Percentiles rank a stretch among this genome's conserved stretches.
Evolutionary conservation across 2,797 vertebrate species (phyloP).

Genomic region (Toxotes lorentzi): DNA sequence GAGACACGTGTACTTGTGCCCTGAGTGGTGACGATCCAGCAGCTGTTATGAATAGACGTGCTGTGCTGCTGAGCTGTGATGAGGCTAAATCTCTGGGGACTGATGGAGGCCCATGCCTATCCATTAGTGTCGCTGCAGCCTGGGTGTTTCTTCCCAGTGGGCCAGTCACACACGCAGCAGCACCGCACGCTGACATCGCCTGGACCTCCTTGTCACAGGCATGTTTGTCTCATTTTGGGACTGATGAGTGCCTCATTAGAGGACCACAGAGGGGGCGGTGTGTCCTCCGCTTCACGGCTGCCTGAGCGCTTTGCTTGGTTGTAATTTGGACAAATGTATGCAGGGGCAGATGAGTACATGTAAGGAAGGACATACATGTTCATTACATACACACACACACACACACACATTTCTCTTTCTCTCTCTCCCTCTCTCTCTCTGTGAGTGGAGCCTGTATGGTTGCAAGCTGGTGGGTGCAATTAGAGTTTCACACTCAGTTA

Average conservation of each 20-base stretch:
- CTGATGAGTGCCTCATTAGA: conserved; percentile 76
- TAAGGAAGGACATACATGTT: conserved; percentile 60
- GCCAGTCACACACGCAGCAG: conserved; percentile 54
- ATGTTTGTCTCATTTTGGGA: conserved; percentile 68
- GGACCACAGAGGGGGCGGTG: conserved; percentile 38
- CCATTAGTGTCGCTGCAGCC: conserved; percentile 75
- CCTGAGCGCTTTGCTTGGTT: conserved; percentile 43
- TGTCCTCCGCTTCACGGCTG: conserved; percentile 51
- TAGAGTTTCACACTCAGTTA: conserved; percentile 82
- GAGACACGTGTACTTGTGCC: conserved; percentile 42
- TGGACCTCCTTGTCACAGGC: conserved; percentile 65
- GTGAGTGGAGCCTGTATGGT: conserved; percentile 43
- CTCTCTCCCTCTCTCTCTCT: conserved; percentile 34
- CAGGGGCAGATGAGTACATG: conserved; percentile 48
- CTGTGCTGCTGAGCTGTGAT: conserved; percentile 71
- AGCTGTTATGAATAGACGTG: conserved; percentile 41
- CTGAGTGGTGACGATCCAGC: conserved; percentile 50
- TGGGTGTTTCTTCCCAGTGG: conserved; percentile 65
- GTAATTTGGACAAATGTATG: conserved; percentile 61
- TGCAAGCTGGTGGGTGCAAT: conserved; percentile 75
- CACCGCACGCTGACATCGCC: conserved; percentile 51
- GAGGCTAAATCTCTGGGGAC: conserved; percentile 63
- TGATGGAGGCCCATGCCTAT: conserved; percentile 64
- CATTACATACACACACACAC: conserved; percentile 26
- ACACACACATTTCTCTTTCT: conserved; percentile 49